These are phyloP conservation scores for Epizoanthus ramosus DNA, from an alignment of 92 coral and sea anemone genomes.

Conservation along the genomic window DNA sequence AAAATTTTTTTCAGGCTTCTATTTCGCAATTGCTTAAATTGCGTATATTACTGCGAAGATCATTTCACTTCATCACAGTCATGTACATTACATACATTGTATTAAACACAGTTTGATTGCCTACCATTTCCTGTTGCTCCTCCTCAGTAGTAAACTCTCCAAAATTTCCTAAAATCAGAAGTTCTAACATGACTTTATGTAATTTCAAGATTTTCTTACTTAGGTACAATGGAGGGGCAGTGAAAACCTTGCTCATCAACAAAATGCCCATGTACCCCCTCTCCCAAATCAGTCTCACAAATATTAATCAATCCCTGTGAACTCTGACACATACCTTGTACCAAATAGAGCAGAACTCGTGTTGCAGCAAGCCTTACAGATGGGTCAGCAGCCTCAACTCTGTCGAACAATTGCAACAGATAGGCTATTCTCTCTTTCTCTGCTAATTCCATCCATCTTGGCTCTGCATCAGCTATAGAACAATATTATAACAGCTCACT, in stretches of 20 bases:
- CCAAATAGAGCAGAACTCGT: constrained; percentile 85
- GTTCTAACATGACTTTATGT: background rate
- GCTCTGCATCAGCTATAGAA: constrained; percentile 18
- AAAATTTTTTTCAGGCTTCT: too few relatives aligned
- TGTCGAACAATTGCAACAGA: constrained; percentile 71
- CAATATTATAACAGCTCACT: too few relatives aligned
- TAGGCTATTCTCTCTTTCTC: constrained; percentile 62
- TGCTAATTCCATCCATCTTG: constrained; percentile 75
- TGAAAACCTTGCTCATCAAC: too few relatives aligned
- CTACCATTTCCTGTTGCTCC: constrained; percentile 75
- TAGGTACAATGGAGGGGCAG: too few relatives aligned
- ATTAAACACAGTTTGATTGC: background rate
- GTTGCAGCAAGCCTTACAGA: constrained; percentile 71
- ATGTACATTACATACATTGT: background rate
- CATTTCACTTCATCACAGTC: too few relatives aligned
- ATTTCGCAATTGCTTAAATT: too few relatives aligned
- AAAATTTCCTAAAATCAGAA: constrained; percentile 65
- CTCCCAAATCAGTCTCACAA: background rate
- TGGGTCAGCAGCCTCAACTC: constrained; percentile 82
- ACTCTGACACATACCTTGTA: constrained; percentile 63
- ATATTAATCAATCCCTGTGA: background rate
- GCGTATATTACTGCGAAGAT: too few relatives aligned
- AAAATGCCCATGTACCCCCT: too few relatives aligned
- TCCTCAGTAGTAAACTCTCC: constrained; percentile 83
- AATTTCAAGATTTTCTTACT: too few relatives aligned